Evolutionary conservation across 1,140 invertebrate species (phyloP), one percentile per base, ranked within the genome.

Genomic region (Goniozus legneri): DNA sequence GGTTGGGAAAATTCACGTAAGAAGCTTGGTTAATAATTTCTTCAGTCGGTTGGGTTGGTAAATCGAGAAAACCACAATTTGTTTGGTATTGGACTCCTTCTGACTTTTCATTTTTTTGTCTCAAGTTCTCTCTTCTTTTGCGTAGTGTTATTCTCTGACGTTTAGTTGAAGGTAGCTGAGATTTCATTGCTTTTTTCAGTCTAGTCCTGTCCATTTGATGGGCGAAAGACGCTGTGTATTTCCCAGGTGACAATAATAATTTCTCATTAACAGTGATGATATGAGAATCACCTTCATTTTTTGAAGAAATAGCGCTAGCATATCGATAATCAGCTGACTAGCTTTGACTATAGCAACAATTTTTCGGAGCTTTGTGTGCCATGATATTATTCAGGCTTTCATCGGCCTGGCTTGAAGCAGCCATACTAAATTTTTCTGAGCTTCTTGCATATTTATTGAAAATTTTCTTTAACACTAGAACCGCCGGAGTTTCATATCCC

Each of bases 341-440:
- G 2, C 53, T 59, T 16, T 13, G 15, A 20, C 36, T 50, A 21
- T 56, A 62, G 21, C 51, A 60, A 3, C 20, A n/a, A 53, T 58
- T 59, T 43, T 61, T 63, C 0, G 54, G 52, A 24, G 44, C 47
- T 46, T 59, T 56, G 10, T 54, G 32, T 8, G 54, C 33, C 21
- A 60, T 60, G 0, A 50, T 44, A 50, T 60, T 56, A 14, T 65
- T 58, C 0, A 56, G 8, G 8, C 50, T 59, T 49, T 62, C 49
- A 34, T 65, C 59, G 1, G 47, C 47, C 30, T 65, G 60, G 33
- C 60, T 62, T 2, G 52, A 61, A 8, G 58, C 60, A 18, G 47
- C 44, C 3, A 56, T 16, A 19, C 55, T 56, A 36, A 57, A 62
- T 46, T 56, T 50, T 1, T 38, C 13, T 0, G 46, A 32, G 33